Evolutionary conservation across 2,888 invertebrate species (phyloP), one percentile per base, ranked within the genome.

Genomic region (Folsomia candida): DNA sequence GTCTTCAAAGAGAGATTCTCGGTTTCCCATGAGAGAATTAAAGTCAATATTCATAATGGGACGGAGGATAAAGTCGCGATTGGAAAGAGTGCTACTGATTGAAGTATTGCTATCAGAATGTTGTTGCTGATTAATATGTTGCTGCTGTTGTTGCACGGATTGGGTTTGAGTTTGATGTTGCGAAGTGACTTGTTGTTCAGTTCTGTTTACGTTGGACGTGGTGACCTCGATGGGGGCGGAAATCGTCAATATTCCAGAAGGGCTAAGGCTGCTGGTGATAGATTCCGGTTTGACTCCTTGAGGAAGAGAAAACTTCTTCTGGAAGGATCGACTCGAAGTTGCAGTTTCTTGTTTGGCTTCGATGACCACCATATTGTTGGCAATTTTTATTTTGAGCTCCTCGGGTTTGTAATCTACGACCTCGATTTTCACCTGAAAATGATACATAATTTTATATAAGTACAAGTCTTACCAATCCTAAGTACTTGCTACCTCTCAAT

Each of bases 231-330:
- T 6, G 4, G 62, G 62, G n/a, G 62, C 62, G 3, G 62, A 62
- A 22, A 62, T 27, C 3, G 62, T 62, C 6, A 62, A 22, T 2
- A 62, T 37, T 20, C 62, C 62, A 29, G 14, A 14, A 22, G 62
- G 62, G 20, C 62, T 62, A 11, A 62, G 29, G 20, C 62, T 62
- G 29, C 62, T 62, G 6, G 62, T 62, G 25, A 62, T 62, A 4
- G 28, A 24, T 20, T 62, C 62, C 9, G 62, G 62, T 24, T 62
- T 62, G 11, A 67, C 67, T 4, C 29, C 58, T 25, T 67, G 60
- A 4, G 67, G 67, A 25, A 67, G 58, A 2, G 29, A 29, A 28
- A 67, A 67, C 29, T 67, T 67, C 60, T 67, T 67, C 24, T 24
- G 60, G 26, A 67, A 67, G 11, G 54, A 51, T 11, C 60, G 59